Evolutionary conservation across 1,140 invertebrate genomes (phyloP), one percentile per base, ranked within the genome.

Genomic region (Ooceraea biroi): DNA sequence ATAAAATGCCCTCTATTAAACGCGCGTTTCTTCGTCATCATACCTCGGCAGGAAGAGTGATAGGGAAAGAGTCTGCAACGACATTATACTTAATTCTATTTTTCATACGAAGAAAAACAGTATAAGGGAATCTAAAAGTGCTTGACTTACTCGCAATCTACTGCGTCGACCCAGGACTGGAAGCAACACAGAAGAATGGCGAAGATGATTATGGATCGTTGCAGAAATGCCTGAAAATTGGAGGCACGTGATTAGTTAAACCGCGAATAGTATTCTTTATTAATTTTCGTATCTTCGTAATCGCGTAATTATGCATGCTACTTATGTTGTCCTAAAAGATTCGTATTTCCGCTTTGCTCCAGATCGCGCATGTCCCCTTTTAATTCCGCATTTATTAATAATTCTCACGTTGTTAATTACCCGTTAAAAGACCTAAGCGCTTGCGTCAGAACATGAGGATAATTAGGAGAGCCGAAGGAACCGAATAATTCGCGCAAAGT

Each of bases 61-160:
- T 69, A 92, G 0, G 91, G 91, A 36, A 86, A 85, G 36, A 58
- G 46, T 60, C 91, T 92, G 65, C 0, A 89, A 90, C 30, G 66
- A 30, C 19, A n/a, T n/a, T n/a, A n/a, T n/a, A n/a, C n/a, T n/a
- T n/a, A 14, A 82, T 78, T 7, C 12, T 41, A 22, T n/a, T 80
- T 68, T 50, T 17, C 19, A 69, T 17, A 85, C 71, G 14, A 25
- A 3, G 58, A 83, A 52, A n/a, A 65, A 58, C 58, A 36, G 7
- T 36, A 2, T 7, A 36, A 12, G 30, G 11, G 30, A 36, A 46
- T 0, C 5, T 36, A n/a, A 83, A 4, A 30, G 57, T 46, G 17
- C 17, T 17, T 55, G 25, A 92, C 92, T 87, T 84, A 92, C 92
- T 91, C 90, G 91, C 92, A 92, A 44, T 92, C 69, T 19, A 86